Conservation (phyloP, 2,113 vertebrate species). For the Takifugu flavidus region DNA sequence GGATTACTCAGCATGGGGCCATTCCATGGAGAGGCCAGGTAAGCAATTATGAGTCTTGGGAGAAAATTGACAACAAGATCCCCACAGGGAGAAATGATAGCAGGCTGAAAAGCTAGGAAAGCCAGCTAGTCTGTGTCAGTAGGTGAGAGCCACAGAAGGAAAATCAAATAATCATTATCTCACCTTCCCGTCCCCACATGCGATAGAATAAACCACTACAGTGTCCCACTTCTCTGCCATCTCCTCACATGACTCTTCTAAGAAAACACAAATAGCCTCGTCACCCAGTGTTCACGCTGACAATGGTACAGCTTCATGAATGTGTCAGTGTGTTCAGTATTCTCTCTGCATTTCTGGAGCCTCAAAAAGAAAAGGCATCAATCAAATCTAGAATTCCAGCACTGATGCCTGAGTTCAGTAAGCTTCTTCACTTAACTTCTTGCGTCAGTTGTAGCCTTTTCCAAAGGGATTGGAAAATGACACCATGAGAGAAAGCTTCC, state of each 20-base stretch:
- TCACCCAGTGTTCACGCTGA: constrained; percentile 17
- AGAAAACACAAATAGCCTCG: constrained; percentile 19
- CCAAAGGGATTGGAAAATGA: too few relatives aligned
- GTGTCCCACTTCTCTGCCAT: not conserved
- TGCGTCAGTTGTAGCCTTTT: too few relatives aligned
- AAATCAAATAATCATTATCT: constrained; percentile 56
- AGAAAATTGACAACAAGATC: constrained; percentile 55
- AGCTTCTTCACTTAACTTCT: too few relatives aligned
- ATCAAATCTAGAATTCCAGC: too few relatives aligned
- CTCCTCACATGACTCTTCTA: constrained; percentile 10
- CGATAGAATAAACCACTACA: not conserved
- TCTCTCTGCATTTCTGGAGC: not conserved
- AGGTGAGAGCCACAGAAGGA: constrained; percentile 14
- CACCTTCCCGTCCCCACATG: constrained; percentile 7
- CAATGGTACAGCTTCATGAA: not conserved
- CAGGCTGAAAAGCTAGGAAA: constrained; percentile 38
- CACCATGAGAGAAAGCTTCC: too few relatives aligned
- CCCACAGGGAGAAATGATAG: constrained; percentile 43
- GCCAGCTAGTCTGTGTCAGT: not conserved
- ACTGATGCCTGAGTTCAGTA: too few relatives aligned
- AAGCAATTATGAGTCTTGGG: constrained; percentile 67
- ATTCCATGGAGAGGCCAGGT: constrained; percentile 57
- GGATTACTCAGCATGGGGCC: constrained; percentile 60
- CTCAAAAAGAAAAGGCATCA: too few relatives aligned
- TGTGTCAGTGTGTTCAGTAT: too few relatives aligned